Base-by-base conservation (phyloP, 2,113 vertebrate species). In the Crotalus helleri region DNA sequence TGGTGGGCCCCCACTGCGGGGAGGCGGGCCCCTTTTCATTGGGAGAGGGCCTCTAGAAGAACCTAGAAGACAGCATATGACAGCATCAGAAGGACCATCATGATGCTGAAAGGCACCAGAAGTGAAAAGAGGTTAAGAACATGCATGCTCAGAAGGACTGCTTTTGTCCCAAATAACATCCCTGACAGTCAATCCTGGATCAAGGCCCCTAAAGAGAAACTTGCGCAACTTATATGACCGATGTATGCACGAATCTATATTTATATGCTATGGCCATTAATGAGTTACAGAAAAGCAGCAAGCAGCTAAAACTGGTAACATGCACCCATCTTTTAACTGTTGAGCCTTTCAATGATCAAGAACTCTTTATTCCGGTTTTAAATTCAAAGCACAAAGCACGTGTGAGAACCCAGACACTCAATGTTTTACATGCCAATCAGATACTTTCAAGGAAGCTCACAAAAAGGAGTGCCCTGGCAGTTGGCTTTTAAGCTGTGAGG, bases 1-100 rank as follows among this genome's bases (percentile, higher is more conserved):
- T 88, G 99, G 99, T 85, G 99, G 99, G 11, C 99, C 99, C 92
- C 99, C 99, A 89, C 99, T 99, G 91, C 98, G 98, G 81, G 98
- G 98, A 91, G 99, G 99, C 21, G 99, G 99, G 53, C 99, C 99
- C 96, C 99, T 98, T 96, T 99, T 99, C 96, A 99, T 96, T 7
- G 99, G 98, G 92, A 99, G 98, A n/a, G 99, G 99, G 0, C 99
- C 99, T 97, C 99, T 98, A 92, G 99, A 99, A 95, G 99, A 99
- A 89, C 98, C 97, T 98, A 97, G 4, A 93, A 86, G 44, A 95
- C 54, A 23, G 58, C 33, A 96, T 54, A 57, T 64, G 74, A 0
- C 55, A 95, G 54, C 4, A 81, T 86, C 1, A 51, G 1, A 92
- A 94, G 10, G 87, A 53, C 55, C 91, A 58, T 6, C n/a, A 5